Percentiles rank a stretch among this genome's conserved stretches.
These are phyloP conservation scores for Deroptyus accipitrinus DNA, from an alignment of 2,113 vertebrate species.

Conservation along the genomic window DNA sequence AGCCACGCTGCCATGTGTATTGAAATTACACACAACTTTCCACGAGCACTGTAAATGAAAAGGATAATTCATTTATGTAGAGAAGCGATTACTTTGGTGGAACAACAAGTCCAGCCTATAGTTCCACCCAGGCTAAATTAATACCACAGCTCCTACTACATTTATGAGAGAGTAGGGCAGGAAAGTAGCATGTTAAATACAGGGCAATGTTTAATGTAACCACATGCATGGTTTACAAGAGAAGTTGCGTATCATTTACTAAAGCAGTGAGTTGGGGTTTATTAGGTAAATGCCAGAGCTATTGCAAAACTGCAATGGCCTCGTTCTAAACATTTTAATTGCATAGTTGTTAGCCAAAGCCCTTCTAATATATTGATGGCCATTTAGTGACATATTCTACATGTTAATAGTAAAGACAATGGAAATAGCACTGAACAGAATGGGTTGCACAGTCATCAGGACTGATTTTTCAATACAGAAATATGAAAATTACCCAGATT, in stretches of 20 bases:
- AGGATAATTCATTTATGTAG: conserved; percentile 4
- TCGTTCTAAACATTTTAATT: neutral
- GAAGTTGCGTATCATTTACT: neutral
- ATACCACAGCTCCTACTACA: neutral
- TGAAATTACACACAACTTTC: neutral
- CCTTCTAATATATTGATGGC: neutral
- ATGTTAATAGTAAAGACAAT: neutral
- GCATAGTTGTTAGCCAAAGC: neutral
- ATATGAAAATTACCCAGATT: neutral
- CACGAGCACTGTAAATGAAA: neutral
- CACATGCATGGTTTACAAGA: neutral
- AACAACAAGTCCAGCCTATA: neutral
- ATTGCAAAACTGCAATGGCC: conserved; percentile 6
- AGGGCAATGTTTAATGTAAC: conserved; percentile 17
- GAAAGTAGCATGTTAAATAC: neutral
- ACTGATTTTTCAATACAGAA: neutral
- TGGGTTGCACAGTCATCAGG: neutral
- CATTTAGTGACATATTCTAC: neutral
- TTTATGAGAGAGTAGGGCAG: neutral
- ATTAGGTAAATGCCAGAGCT: conserved; percentile 1
- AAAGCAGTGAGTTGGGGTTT: neutral
- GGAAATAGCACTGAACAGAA: neutral
- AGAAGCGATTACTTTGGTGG: conserved; percentile 24
- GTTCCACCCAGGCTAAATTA: conserved; percentile 29
- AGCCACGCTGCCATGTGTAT: fast-evolving